Evolutionary conservation across 2,113 vertebrate genomes (phyloP), one percentile per base, ranked within the genome.

Genomic region (Catharus minimus): DNA sequence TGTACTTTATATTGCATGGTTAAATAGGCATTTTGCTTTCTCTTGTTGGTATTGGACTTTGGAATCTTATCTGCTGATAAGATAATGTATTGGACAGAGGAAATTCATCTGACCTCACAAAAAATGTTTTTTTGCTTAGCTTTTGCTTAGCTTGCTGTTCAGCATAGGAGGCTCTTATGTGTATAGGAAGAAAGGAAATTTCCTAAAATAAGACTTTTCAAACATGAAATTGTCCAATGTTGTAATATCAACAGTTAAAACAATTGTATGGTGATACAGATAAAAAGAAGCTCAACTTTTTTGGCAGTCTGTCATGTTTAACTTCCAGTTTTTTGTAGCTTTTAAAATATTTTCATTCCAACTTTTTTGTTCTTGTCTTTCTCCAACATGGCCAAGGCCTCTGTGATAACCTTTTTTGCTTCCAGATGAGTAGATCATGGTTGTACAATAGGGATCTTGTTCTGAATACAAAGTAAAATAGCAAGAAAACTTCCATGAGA

Each of bases 11-110:
- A 7, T 46, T 95, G 58, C 4, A 16, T 76, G 75, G 74, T 72
- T 79, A 89, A 92, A 56, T 52, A 75, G 46, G 8, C 7, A 27
- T 90, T 86, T 85, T 69, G 56, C 46, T 80, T 91, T 85, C 55
- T 72, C 28, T 32, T 61, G 33, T 58, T 91, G 27, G 7, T 85
- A 21, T 26, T 93, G 88, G 22, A 93, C 52, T 91, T 83, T 43
- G 79, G 71, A 89, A 62, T 81, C 16, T 86, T 17, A 32, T 10
- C 61, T 92, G 66, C n/a, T 55, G 71, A 68, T 82, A 85, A 89
- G 87, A 62, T 90, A 66, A 60, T 57, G 16, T 49, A 9, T 57
- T 50, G 55, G 26, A 47, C 68, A 89, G 55, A 49, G 81, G 30
- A 75, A 82, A 32, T 71, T 78, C 20, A 44, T 62, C 23, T 74